Evolutionary conservation across 1,140 invertebrate genomes (phyloP).

Genomic region (Macrosteles quadrilineatus): DNA sequence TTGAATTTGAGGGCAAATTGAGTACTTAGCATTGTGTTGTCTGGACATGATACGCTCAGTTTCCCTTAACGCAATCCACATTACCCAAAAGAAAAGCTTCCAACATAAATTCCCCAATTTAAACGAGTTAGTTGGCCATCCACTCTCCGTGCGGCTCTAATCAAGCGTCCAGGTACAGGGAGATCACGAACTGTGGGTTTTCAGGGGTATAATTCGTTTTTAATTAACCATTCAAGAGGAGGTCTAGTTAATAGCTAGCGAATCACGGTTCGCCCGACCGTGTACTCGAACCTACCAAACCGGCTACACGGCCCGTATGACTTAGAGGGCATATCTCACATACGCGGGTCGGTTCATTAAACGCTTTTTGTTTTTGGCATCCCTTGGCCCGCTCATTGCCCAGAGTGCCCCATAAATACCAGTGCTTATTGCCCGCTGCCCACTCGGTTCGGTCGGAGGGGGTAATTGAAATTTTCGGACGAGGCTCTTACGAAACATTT

Average conservation of each 20-base stretch:
- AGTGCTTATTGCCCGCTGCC: slow-evolving; percentile 1
- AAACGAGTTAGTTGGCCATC: no score
- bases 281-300: slow-evolving; percentile 1
- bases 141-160: no score
- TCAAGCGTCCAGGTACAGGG: background rate
- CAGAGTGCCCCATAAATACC: slow-evolving; percentile 10
- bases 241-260: slow-evolving; percentile 8
- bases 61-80: no score
- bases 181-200: slow-evolving; percentile 7
- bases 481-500: no score
- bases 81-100: no score
- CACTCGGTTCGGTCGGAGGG: no score
- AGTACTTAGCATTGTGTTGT: no score
- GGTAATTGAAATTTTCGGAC: no score
- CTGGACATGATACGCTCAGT: no score
- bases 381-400: background rate
- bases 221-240: slow-evolving; percentile 16
- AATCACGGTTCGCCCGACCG: background rate
- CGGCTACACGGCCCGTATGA: background rate
- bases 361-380: slow-evolving; percentile 13
- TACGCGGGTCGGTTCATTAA: background rate
- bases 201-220: slow-evolving; percentile 16
- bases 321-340: slow-evolving; percentile 12
- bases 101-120: no score
- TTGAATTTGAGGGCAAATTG: no score